These are phyloP conservation scores for Drosophila kurseongensis DNA, from an alignment of 1,140 invertebrate species.

Conservation along the genomic window DNA sequence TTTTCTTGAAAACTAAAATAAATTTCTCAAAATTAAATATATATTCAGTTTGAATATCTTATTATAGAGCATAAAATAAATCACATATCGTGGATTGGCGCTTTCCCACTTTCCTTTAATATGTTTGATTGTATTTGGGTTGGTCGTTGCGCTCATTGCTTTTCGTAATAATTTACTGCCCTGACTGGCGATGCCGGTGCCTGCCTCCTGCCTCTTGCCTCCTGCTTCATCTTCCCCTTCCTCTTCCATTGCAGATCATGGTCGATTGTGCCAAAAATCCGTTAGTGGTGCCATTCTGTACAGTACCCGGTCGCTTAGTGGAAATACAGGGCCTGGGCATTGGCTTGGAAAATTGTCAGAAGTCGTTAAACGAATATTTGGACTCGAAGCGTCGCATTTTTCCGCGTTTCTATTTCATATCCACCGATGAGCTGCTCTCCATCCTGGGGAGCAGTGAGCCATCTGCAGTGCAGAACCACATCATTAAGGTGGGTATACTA, in stretches of 20 bases:
- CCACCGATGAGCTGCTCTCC: slow-evolving; percentile 95
- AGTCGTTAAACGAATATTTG: slow-evolving; percentile 95
- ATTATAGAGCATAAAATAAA: neutral
- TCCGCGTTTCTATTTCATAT: slow-evolving; percentile 96
- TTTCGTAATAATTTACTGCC: slow-evolving; percentile 77
- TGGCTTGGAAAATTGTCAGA: slow-evolving; percentile 94
- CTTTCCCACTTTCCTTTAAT: slow-evolving; percentile 23
- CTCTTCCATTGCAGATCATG: slow-evolving; percentile 89
- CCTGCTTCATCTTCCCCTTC: slow-evolving; percentile 26
- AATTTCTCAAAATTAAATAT: too few relatives aligned
- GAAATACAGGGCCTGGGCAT: slow-evolving; percentile 90
- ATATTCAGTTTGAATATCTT: too few relatives aligned
- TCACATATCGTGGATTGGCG: neutral
- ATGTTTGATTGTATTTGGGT: slow-evolving; percentile 58
- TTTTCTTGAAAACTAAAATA: too few relatives aligned
- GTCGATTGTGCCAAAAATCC: slow-evolving; percentile 90
- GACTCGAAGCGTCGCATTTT: slow-evolving; percentile 94
- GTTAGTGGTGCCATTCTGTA: slow-evolving; percentile 91
- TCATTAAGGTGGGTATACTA: slow-evolving; percentile 90
- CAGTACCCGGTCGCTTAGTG: slow-evolving; percentile 88
- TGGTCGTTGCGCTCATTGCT: slow-evolving; percentile 62
- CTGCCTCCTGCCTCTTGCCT: slow-evolving; percentile 6
- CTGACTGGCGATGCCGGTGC: slow-evolving; percentile 45
- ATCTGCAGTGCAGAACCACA: slow-evolving; percentile 93
- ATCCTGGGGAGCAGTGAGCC: slow-evolving; percentile 94